A percentile compares a stretch with the other conserved stretches of the same genome.
Evolutionary conservation across 2,888 invertebrate genomes (phyloP).

Genomic region (Crocallis elinguaria): DNA sequence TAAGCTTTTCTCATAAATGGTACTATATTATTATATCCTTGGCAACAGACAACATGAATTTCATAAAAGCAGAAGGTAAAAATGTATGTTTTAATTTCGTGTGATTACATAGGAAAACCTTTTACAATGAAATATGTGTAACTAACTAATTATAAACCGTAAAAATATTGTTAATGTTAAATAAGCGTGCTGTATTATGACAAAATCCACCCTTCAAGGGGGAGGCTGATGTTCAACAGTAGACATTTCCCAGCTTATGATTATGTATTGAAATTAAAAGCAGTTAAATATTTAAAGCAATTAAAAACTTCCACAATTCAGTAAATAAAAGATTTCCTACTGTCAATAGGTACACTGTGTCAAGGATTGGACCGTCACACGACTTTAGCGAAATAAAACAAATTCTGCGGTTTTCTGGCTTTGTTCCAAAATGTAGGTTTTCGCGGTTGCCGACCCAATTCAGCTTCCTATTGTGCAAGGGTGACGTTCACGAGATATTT

Average conservation of each 20-base stretch:
- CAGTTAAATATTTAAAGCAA: too few species aligned
- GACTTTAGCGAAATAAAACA: slow-evolving; percentile 70
- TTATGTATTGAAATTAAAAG: too few species aligned
- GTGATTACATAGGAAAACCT: too few species aligned
- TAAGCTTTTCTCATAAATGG: slow-evolving; percentile 42
- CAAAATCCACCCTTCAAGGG: too few species aligned
- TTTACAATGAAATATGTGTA: too few species aligned
- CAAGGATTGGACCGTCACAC: slow-evolving; percentile 54
- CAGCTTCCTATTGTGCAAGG: slow-evolving; percentile 60
- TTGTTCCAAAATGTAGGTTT: slow-evolving; percentile 70
- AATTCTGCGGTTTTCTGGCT: slow-evolving; percentile 70
- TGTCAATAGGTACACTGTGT: slow-evolving; percentile 29
- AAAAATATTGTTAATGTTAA: too few species aligned
- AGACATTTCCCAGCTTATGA: too few species aligned
- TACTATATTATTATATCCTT: slow-evolving; percentile 37
- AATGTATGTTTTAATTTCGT: too few species aligned
- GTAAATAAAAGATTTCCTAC: not conserved
- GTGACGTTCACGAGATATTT: slow-evolving; percentile 20
- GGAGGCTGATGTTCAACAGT: too few species aligned
- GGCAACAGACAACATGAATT: slow-evolving; percentile 1
- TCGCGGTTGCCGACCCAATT: slow-evolving; percentile 72
- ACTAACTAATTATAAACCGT: too few species aligned
- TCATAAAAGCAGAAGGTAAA: not conserved
- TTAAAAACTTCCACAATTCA: not conserved
- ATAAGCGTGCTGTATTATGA: too few species aligned